phyloP scores from a whole-genome alignment of 2,888 invertebrate species.

The Harpagoxenus sublaevis region DNA sequence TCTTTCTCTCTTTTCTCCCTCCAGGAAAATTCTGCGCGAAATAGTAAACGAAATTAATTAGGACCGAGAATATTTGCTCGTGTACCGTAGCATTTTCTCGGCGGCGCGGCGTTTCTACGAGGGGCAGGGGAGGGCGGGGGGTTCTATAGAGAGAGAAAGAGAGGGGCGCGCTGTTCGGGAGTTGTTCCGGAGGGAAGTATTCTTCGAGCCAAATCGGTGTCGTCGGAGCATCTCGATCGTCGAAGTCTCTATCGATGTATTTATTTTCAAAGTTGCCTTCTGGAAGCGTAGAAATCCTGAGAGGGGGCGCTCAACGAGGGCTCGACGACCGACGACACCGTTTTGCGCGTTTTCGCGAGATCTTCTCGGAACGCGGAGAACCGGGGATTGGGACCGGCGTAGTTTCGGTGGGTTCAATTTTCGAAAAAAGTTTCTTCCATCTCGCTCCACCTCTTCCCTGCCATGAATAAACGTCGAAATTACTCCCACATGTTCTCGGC shows the following conservation, averaged over 20 bases:
- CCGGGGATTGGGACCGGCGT: background rate
- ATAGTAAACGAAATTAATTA: constrained; percentile 12
- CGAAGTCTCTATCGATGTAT: constrained; percentile 12
- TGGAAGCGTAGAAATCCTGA: constrained; percentile 14
- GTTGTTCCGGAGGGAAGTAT: constrained; percentile 10
- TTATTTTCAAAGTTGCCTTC: constrained; percentile 53
- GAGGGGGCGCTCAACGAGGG: background rate
- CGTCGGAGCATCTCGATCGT: background rate
- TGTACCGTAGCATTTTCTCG: background rate
- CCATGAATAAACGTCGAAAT: background rate
- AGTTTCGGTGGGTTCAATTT: constrained; percentile 12
- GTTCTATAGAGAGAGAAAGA: constrained; percentile 4
- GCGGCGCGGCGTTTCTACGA: background rate
- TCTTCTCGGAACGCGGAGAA: background rate
- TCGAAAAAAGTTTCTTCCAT: background rate
- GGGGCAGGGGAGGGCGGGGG: constrained; percentile 1
- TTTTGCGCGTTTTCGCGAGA: background rate
- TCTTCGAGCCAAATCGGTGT: constrained; percentile 13
- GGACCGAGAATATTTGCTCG: background rate
- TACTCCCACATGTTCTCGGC: background rate
- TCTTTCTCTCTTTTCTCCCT: constrained; percentile 9
- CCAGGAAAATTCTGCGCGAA: background rate
- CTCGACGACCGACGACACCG: constrained; percentile 5
- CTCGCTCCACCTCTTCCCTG: background rate
- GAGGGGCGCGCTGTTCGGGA: constrained; percentile 1